Percentiles rank a stretch among this genome's conserved stretches.
These are phyloP conservation scores for Leptinotarsa texana DNA, from an alignment of 1,140 invertebrate genomes.

Conservation along the genomic window DNA sequence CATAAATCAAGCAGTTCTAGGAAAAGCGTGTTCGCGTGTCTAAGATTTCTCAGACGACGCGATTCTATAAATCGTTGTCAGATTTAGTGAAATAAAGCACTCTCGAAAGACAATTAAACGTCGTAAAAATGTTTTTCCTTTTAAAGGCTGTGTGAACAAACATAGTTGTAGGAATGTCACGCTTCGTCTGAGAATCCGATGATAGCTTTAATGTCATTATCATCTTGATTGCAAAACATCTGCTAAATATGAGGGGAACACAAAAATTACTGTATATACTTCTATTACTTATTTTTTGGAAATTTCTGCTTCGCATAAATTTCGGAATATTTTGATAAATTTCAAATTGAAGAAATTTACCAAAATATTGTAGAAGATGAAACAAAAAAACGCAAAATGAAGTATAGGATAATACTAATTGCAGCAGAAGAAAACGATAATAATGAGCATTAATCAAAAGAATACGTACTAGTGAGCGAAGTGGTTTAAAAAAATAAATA, in stretches of 20 bases:
- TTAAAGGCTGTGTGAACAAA: background rate
- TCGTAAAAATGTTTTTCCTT: slow-evolving; percentile 4
- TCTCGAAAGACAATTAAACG: background rate
- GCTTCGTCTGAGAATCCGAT: slow-evolving; percentile 2
- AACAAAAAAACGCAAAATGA: too few relatives aligned
- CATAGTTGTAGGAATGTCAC: slow-evolving; percentile 2
- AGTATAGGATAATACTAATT: too few relatives aligned
- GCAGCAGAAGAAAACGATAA: too few relatives aligned
- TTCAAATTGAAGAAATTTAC: too few relatives aligned
- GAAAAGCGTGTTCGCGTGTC: background rate
- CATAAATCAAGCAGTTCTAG: background rate
- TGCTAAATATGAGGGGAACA: background rate
- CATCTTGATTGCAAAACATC: slow-evolving; percentile 2
- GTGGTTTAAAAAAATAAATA: too few relatives aligned
- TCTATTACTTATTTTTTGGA: too few relatives aligned
- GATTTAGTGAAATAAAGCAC: background rate
- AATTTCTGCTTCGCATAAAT: too few relatives aligned
- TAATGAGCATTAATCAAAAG: too few relatives aligned
- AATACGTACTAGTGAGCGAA: too few relatives aligned
- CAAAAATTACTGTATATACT: too few relatives aligned
- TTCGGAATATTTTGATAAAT: too few relatives aligned
- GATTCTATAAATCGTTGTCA: slow-evolving; percentile 5
- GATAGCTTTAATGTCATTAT: slow-evolving; percentile 4
- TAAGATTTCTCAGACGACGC: slow-evolving; percentile 3
- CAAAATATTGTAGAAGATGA: too few relatives aligned